These are phyloP conservation scores for Drosophila suzukii DNA, from an alignment of 1,140 invertebrate species.

Conservation along the genomic window DNA sequence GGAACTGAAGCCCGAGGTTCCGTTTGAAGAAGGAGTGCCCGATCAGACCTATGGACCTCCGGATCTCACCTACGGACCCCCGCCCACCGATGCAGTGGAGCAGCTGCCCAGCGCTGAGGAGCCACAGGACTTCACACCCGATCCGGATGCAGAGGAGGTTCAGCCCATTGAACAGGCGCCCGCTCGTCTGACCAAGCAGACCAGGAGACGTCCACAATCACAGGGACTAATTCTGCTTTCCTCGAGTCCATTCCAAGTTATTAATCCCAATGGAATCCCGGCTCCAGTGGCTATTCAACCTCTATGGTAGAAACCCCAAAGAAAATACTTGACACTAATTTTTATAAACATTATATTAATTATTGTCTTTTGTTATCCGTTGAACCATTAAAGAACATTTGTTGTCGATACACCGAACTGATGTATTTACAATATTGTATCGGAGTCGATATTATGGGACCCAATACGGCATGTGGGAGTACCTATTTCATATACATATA, in stretches of 20 bases:
- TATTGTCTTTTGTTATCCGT: slow-evolving; percentile 74
- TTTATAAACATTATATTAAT: slow-evolving; percentile 71
- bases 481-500: slow-evolving; percentile 30
- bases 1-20: slow-evolving; percentile 45
- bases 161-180: slow-evolving; percentile 24
- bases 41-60: slow-evolving; percentile 57
- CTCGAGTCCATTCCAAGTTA: slow-evolving; percentile 12
- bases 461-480: slow-evolving; percentile 25
- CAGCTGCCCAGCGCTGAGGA: slow-evolving; percentile 46
- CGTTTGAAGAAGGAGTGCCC: slow-evolving; percentile 52
- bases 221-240: slow-evolving; percentile 22
- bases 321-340: slow-evolving; percentile 6
- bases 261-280: slow-evolving; percentile 6
- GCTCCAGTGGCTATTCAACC: slow-evolving; percentile 12
- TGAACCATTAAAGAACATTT: slow-evolving; percentile 61
- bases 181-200: slow-evolving; percentile 18
- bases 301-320: slow-evolving; percentile 19
- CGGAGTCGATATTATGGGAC: slow-evolving; percentile 23
- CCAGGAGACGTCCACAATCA: not conserved
- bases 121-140: slow-evolving; percentile 46
- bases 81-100: slow-evolving; percentile 52
- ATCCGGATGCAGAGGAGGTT: slow-evolving; percentile 49
- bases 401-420: slow-evolving; percentile 35
- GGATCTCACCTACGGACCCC: slow-evolving; percentile 52
- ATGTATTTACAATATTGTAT: slow-evolving; percentile 39